Evolutionary conservation across 1,140 invertebrate species (phyloP).

Genomic region (Zaprionus ornatus): DNA sequence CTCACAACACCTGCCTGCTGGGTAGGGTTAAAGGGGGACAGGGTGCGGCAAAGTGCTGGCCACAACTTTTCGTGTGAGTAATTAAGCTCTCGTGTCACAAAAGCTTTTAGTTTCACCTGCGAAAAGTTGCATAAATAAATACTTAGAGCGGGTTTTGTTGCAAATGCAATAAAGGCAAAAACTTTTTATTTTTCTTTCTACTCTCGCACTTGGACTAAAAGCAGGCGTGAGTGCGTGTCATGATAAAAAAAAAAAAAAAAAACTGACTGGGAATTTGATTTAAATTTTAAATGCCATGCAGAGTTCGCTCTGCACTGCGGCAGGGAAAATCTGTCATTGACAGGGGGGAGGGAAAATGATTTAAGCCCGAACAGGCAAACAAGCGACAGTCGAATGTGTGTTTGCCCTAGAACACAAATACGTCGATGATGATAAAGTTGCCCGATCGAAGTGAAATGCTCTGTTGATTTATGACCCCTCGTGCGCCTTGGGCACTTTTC

Average conservation of each 20-base stretch:
- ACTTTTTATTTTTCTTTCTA: slow-evolving; percentile 1
- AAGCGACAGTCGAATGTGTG: slow-evolving; percentile 13
- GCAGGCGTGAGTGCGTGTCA: not conserved
- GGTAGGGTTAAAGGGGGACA: not conserved
- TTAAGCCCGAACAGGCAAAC: slow-evolving; percentile 29
- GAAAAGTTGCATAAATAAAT: slow-evolving; percentile 5
- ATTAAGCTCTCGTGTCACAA: slow-evolving; percentile 3
- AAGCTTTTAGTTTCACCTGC: slow-evolving; percentile 1
- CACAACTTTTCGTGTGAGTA: not conserved
- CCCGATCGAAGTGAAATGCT: slow-evolving; percentile 2
- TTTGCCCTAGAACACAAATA: slow-evolving; percentile 11
- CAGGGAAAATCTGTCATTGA: not conserved
- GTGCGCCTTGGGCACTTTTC: slow-evolving; percentile 7
- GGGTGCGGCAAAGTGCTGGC: not conserved
- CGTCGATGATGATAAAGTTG: slow-evolving; percentile 33
- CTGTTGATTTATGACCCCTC: slow-evolving; percentile 41
- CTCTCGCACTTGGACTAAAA: slow-evolving; percentile 2
- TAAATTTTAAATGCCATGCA: not conserved
- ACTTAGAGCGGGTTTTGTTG: not conserved
- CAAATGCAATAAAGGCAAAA: slow-evolving; percentile 2
- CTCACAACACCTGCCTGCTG: not conserved
- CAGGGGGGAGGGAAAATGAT: slow-evolving; percentile 13
- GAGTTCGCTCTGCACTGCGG: not conserved
- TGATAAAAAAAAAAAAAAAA: not conserved
- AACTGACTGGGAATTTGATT: not conserved